Base-by-base conservation (phyloP, 2,888 invertebrate genomes). In the Seira ritae region DNA sequence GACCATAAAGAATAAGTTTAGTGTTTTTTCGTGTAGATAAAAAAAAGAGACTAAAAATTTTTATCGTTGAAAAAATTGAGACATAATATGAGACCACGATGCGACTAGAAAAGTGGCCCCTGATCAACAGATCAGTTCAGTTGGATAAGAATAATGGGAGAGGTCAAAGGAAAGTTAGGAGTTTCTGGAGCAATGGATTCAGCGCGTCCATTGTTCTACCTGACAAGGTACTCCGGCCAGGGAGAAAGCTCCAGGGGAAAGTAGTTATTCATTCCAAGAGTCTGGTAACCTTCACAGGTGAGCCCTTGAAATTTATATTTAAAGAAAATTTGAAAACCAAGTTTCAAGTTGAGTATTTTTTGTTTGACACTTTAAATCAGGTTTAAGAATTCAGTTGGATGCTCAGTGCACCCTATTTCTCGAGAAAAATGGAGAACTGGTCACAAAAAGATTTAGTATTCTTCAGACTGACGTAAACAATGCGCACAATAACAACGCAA, bases 111-210 rank as follows among this genome's bases (percentile, higher is more conserved):
- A 81, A 81, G 55, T 81, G 81, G 81, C 81, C 81, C 2, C 19
- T 62, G 42, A 71, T 81, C n/a, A 81, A 75, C 46, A 42, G 81
- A 70, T 70, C 81, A 17, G 19, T 81, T 12, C 75, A 76, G 31
- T 17, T 75, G 31, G 75, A 81, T 3, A 81, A 81, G 60, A 62
- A 24, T 19, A 62, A 31, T 55, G 68, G 76, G 8, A 10, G 62
- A 10, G 67, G 72, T n/a, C 50, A 22, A 50, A n/a, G 72, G 19
- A 81, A 81, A 50, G 81, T 81, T 37, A 69, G 81, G 17, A 81
- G 81, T 24, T 81, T 81, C n/a, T 81, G 81, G 81, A 81, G 81
- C 37, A 81, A 81, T 76, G 81, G 81, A 20, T 81, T 81, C 24
- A 81, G 81, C 22, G 81, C 75, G n/a, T 81, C 81, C 17, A 75